These are phyloP conservation scores for Podarcis siculus DNA, from an alignment of 2,797 vertebrate genomes.

Conservation along the genomic window DNA sequence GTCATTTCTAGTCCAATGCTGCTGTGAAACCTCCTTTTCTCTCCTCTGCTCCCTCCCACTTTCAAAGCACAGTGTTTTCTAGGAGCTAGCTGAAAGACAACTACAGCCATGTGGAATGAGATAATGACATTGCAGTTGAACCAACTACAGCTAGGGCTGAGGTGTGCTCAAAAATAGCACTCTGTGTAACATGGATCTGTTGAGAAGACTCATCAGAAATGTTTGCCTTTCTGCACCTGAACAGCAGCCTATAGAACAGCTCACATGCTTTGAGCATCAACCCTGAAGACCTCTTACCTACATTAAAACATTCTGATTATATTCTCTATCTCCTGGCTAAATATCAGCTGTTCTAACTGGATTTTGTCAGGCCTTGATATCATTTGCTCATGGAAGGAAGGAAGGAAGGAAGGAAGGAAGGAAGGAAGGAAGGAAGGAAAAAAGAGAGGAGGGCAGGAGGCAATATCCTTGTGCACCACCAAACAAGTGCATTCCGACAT, in stretches of 20 bases:
- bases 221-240: not conserved
- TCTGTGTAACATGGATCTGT: not conserved
- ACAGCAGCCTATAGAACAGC: not conserved
- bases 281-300: not conserved
- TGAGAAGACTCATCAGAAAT: too few relatives aligned
- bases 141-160: not conserved
- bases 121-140: not conserved
- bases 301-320: not conserved
- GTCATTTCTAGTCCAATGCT: not conserved
- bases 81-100: not conserved
- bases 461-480: not conserved
- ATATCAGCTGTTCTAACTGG: not conserved
- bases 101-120: not conserved
- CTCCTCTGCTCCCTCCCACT: not conserved
- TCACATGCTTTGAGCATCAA: not conserved
- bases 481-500: not conserved
- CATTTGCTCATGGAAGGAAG: not conserved
- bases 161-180: not conserved
- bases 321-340: not conserved
- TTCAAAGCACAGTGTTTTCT: not conserved
- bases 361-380: not conserved
- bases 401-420: not conserved
- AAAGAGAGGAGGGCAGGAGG: not conserved
- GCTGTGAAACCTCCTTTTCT: not conserved
- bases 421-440: not conserved